Percentiles rank a stretch among this genome's conserved stretches.
Conservation (phyloP, 2,888 invertebrate genomes). For the Tetranychus truncatus region DNA sequence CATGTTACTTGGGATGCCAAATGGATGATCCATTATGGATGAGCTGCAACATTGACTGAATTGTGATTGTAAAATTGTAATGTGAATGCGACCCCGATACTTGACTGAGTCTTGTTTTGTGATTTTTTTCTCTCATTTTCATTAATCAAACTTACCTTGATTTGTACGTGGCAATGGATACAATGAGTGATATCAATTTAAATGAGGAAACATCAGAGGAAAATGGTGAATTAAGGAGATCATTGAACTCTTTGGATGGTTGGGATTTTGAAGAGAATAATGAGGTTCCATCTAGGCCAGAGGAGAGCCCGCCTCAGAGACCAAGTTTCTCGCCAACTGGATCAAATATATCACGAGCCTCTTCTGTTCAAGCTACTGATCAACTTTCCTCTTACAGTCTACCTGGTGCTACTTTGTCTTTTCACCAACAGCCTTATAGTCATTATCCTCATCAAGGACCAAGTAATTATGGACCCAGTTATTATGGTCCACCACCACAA, state of each 20-base stretch:
- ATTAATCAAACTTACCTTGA: not conserved
- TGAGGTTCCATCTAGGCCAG: not conserved
- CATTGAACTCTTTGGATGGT: not conserved
- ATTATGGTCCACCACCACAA: not conserved
- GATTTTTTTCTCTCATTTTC: not conserved
- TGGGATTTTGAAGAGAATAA: not conserved
- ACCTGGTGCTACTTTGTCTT: not conserved
- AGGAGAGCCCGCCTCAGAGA: not conserved
- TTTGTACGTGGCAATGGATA: constrained; percentile 3
- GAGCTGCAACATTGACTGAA: too few species aligned
- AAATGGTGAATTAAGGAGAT: not conserved
- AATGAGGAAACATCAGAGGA: constrained; percentile 4
- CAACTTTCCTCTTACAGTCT: not conserved
- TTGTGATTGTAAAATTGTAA: too few species aligned
- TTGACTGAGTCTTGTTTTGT: not conserved
- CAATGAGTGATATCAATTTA: constrained; percentile 5
- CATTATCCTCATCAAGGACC: not conserved
- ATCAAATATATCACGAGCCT: not conserved
- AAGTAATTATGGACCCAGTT: not conserved
- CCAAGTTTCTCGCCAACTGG: not conserved
- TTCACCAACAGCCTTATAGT: not conserved
- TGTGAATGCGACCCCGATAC: not conserved
- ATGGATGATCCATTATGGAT: too few species aligned
- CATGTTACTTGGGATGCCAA: too few species aligned
- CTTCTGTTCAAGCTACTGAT: not conserved